Conservation (phyloP, 2,113 vertebrate species). For the Eira barbara region DNA sequence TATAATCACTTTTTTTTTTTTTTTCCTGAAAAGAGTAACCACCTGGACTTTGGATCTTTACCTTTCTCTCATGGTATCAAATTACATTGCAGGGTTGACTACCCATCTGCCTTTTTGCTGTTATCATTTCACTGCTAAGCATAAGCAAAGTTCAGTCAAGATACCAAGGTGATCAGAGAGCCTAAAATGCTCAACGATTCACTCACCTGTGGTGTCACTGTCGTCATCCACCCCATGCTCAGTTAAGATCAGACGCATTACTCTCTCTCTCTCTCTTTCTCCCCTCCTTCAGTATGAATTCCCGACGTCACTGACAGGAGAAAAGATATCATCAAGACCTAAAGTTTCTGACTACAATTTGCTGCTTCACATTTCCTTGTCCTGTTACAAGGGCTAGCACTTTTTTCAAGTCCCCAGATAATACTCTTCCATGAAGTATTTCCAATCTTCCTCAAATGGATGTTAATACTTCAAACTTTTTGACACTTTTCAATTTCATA, state of each 20-base stretch:
- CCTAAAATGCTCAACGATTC: not conserved
- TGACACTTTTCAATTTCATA: not conserved
- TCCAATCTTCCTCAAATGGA: not conserved
- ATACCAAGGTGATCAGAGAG: not conserved
- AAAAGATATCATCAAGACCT: too few species aligned
- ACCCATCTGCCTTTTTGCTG: not conserved
- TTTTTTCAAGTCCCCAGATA: not conserved
- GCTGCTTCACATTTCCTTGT: not conserved
- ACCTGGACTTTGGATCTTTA: not conserved
- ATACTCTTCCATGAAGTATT: not conserved
- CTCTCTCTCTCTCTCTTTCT: too few species aligned
- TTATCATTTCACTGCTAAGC: not conserved
- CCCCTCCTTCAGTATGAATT: not conserved
- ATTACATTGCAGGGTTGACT: too few species aligned
- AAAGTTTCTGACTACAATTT: rapidly evolving
- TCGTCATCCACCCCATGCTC: rapidly evolving
- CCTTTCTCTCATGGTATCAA: not conserved
- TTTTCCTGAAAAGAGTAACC: not conserved
- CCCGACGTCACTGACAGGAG: too few species aligned
- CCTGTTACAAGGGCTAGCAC: not conserved
- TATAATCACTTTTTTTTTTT: not conserved
- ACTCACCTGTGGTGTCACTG: not conserved
- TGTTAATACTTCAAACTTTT: not conserved
- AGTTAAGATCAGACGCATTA: not conserved
- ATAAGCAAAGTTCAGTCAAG: not conserved